A percentile compares a stretch with the other conserved stretches of the same genome.
These are phyloP conservation scores for Pyrocephalus nanus DNA, from an alignment of 2,797 vertebrate species.

Conservation along the genomic window DNA sequence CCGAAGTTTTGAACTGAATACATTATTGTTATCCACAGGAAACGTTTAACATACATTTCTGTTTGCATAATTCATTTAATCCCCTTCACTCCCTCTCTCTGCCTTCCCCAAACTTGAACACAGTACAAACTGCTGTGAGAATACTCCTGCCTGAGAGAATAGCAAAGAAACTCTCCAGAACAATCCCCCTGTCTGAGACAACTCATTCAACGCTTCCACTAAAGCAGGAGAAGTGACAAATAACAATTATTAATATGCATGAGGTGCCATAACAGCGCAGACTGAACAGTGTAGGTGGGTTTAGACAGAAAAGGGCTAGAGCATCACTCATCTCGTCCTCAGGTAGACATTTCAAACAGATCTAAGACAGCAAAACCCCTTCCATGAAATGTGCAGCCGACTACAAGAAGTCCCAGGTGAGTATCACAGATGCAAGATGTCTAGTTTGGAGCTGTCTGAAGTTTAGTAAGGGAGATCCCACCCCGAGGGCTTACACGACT, in stretches of 20 bases:
- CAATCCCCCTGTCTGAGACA: neutral
- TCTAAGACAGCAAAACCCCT: neutral
- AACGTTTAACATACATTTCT: neutral
- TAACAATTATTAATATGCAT: neutral
- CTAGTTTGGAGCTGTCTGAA: neutral
- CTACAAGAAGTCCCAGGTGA: neutral
- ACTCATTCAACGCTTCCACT: neutral
- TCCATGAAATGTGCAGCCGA: neutral
- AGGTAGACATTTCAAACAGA: neutral
- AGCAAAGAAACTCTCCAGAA: neutral
- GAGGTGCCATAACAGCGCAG: neutral
- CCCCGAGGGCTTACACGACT: neutral
- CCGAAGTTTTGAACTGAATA: neutral
- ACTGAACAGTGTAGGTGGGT: neutral
- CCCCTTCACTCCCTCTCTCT: neutral
- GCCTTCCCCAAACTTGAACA: neutral
- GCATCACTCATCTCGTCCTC: neutral
- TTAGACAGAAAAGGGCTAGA: neutral
- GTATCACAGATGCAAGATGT: neutral
- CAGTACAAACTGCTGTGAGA: neutral
- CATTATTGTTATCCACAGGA: conserved; percentile 13
- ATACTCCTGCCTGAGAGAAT: neutral
- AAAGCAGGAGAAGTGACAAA: neutral
- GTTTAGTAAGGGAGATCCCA: neutral
- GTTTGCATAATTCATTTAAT: conserved; percentile 16